Base-by-base conservation (phyloP, 2,888 invertebrate genomes). In the Heliconius erato region DNA sequence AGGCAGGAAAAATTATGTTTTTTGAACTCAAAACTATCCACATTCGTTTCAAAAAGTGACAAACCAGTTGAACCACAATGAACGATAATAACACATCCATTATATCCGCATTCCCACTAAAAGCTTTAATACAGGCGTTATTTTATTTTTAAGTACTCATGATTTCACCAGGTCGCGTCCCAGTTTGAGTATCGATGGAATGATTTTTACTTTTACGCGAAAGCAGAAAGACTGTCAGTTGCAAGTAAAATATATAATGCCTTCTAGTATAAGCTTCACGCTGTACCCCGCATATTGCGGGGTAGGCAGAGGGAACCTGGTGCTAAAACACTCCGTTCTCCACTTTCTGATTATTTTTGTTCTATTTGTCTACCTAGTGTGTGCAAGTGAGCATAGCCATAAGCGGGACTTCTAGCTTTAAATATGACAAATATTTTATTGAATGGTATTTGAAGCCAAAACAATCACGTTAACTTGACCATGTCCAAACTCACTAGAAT, bases 51-150 rank as follows among this genome's bases (percentile, higher is more conserved):
- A 2, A 7, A 6, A 14, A 40, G 14, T 44, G 26, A 26, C 40
- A 72, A 26, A 14, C 44, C 6, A 44, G 1, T 26, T 9, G 44
- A 44, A 26, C 63, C 77, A 71, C 78, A 81, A 82, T 80, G 78
- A 65, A 77, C 79, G 84, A 84, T 82, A 80, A 82, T 85, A 82
- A 84, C 79, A 81, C 67, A 32, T 67, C 78, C 67, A 83, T 84
- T 83, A 83, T 77, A 32, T 40, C 40, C 71, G 71, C 82, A 79
- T 80, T 83, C 82, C 63, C 49, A 83, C 81, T 84, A 84, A 83
- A 83, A 83, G 84, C 82, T 63, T 74, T 77, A 82, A 80, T 82
- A 80, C 40, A 28, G 80, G 80, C 78, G 49, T 83, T 74, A 79
- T 82, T 84, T 79, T 49, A 83, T 84, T 83, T 81, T 83, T 76